Evolutionary conservation across 2,113 vertebrate species (phyloP).

Genomic region (Alces alces): DNA sequence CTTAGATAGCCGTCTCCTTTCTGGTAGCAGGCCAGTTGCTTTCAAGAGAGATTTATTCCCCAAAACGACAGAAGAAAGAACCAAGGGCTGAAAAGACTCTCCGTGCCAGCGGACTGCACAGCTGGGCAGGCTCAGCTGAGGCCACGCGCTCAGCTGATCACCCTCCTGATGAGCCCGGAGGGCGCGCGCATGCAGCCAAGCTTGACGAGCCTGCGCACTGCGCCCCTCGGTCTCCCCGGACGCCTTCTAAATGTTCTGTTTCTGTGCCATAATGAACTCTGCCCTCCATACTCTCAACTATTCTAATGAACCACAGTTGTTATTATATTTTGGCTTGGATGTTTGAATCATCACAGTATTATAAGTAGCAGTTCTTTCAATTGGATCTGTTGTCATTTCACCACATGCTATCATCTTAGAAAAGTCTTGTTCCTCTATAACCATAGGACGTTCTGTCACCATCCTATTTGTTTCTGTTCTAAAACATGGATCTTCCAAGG

Average conservation of each 20-base stretch:
- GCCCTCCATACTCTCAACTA: neutral
- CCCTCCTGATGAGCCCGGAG: rapidly evolving
- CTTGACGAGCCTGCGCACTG: slow-evolving; percentile 34
- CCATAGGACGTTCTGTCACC: neutral
- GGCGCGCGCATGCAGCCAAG: rapidly evolving
- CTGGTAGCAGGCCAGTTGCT: neutral
- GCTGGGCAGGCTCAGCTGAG: rapidly evolving
- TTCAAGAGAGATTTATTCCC: neutral
- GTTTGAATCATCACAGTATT: neutral
- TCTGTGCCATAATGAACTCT: neutral
- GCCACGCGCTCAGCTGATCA: rapidly evolving
- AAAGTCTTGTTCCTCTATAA: neutral
- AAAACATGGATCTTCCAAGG: neutral
- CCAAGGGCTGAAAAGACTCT: rapidly evolving
- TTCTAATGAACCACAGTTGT: neutral
- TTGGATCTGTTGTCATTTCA: neutral
- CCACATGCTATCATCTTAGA: neutral
- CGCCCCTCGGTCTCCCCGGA: neutral
- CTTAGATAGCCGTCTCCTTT: neutral
- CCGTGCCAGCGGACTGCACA: rapidly evolving
- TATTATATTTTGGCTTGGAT: neutral
- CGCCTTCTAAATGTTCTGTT: neutral
- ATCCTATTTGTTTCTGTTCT: neutral
- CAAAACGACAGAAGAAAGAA: neutral
- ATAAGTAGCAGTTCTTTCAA: neutral